Evolutionary conservation across 2,113 vertebrate species (phyloP).

Genomic region (Collichthys lucidus): DNA sequence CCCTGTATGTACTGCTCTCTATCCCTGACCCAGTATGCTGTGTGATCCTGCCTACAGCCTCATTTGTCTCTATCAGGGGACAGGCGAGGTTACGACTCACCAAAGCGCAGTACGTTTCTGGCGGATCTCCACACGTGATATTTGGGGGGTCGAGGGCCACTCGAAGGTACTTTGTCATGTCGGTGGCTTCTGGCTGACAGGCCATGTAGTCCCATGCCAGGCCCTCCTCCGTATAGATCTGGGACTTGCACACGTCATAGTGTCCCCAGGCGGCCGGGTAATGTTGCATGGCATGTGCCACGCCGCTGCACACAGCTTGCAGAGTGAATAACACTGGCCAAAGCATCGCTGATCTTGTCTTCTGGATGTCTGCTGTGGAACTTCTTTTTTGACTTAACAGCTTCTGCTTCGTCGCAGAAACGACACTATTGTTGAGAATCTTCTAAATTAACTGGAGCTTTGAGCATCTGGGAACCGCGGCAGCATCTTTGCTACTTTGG

Average conservation of each 20-base stretch:
- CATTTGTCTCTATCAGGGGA: conserved; percentile 80
- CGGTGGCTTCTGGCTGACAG: conserved; percentile 97
- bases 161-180: conserved; percentile 97
- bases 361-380: conserved; percentile 14
- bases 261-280: conserved; percentile 97
- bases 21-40: conserved; percentile 76
- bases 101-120: conserved; percentile 98
- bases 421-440: neutral
- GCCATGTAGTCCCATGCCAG: conserved; percentile 99
- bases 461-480: conserved; percentile 50
- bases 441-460: conserved; percentile 57
- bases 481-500: conserved; percentile 67
- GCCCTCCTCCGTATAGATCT: conserved; percentile 97
- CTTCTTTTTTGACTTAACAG: conserved; percentile 20
- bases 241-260: conserved; percentile 98
- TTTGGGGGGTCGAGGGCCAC: conserved; percentile 95
- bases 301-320: conserved; percentile 89
- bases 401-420: conserved; percentile 19
- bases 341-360: conserved; percentile 84
- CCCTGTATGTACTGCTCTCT: conserved; percentile 58
- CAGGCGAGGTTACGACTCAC: conserved; percentile 87
- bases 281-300: conserved; percentile 92
- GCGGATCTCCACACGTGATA: conserved; percentile 98
- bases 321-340: conserved; percentile 90
- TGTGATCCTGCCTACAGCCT: conserved; percentile 72